Conservation (phyloP, 2,888 invertebrate species). For the Drosophila cognata region DNA sequence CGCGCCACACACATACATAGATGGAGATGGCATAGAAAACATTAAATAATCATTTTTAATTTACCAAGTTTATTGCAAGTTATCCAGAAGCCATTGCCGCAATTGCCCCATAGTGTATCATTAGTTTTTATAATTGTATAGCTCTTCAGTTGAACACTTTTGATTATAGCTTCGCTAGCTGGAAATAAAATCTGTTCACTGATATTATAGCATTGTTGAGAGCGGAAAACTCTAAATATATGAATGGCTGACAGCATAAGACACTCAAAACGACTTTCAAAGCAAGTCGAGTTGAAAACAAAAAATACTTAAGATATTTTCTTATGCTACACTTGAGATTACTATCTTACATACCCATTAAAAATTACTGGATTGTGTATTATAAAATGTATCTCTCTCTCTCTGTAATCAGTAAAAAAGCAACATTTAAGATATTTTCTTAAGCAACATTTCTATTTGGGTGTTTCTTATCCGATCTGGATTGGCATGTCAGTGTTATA, state of each 20-base stretch:
- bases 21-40: conserved; percentile 7
- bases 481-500: background rate
- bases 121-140: background rate
- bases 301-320: background rate
- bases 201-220: background rate
- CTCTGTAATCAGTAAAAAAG: background rate
- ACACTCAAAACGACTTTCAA: background rate
- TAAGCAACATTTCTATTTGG: background rate
- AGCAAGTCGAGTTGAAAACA: background rate
- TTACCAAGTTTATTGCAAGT: conserved; percentile 5
- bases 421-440: background rate
- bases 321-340: background rate
- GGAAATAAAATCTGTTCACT: background rate
- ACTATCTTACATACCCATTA: background rate
- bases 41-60: conserved; percentile 35
- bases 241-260: background rate
- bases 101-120: background rate
- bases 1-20: conserved; percentile 1
- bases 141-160: background rate
- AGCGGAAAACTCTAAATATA: background rate
- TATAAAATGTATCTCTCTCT: background rate
- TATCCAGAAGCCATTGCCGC: background rate
- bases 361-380: background rate
- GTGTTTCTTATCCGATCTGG: background rate
- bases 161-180: background rate